Percentiles rank a stretch among this genome's conserved stretches.
These are phyloP conservation scores for Cheirogaleus major DNA, from an alignment of 2,797 vertebrate genomes.

Conservation along the genomic window DNA sequence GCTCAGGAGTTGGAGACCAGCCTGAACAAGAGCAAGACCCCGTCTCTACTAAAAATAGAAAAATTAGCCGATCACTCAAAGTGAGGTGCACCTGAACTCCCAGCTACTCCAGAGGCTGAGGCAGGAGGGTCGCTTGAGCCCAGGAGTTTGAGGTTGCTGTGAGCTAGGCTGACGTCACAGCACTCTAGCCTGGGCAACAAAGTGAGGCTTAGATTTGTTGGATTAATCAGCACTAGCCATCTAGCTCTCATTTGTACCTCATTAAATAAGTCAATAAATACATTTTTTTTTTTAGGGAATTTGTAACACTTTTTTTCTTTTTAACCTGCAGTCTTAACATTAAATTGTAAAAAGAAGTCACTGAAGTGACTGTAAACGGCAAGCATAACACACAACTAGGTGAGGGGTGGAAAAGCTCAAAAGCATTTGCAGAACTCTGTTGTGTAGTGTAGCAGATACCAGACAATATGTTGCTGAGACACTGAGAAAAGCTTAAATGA, in stretches of 20 bases:
- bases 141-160: too few species aligned
- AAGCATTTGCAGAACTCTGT: background rate
- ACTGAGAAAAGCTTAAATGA: background rate
- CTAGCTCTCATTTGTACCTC: background rate
- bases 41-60: too few species aligned
- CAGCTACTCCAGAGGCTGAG: too few species aligned
- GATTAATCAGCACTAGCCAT: background rate
- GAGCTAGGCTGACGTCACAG: too few species aligned
- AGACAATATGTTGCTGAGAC: background rate
- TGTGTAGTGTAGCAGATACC: background rate
- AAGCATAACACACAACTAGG: background rate
- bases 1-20: too few species aligned
- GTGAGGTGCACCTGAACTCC: too few species aligned
- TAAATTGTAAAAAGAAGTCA: background rate
- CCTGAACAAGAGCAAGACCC: too few species aligned
- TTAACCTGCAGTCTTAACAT: background rate
- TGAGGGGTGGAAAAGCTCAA: background rate
- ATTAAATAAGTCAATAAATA: background rate
- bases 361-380: background rate
- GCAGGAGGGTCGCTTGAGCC: too few species aligned
- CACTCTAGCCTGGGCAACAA: too few species aligned
- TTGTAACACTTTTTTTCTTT: slow-evolving; percentile 3
- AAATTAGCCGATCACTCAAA: too few species aligned
- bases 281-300: background rate
- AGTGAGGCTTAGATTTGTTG: background rate